Percentiles rank a stretch among this genome's conserved stretches.
These are phyloP conservation scores for Slavum lentiscoides DNA, from an alignment of 2,888 invertebrate species.

Conservation along the genomic window DNA sequence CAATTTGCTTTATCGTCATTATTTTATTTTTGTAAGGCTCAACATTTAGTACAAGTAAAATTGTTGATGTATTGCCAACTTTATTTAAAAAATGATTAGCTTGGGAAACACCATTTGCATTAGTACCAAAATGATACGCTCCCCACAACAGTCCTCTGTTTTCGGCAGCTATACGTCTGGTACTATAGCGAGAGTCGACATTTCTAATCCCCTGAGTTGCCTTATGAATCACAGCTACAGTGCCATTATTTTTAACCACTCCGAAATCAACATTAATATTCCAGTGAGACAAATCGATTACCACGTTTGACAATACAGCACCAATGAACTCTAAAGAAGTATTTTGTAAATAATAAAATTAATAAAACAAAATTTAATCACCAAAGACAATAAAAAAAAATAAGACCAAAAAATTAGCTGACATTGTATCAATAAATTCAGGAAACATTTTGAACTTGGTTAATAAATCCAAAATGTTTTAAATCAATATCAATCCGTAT, in stretches of 20 bases:
- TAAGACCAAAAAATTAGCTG: not conserved
- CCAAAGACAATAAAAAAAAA: not conserved
- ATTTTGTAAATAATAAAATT: slow-evolving; percentile 12
- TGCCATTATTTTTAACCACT: slow-evolving; percentile 53
- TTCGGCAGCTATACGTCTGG: slow-evolving; percentile 50
- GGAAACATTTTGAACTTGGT: not conserved
- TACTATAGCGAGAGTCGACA: slow-evolving; percentile 46
- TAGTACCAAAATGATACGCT: slow-evolving; percentile 55
- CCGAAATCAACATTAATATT: slow-evolving; percentile 51
- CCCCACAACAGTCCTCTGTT: slow-evolving; percentile 55
- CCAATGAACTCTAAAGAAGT: slow-evolving; percentile 33
- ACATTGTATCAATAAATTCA: not conserved
- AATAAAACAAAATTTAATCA: not conserved
- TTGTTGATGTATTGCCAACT: slow-evolving; percentile 49
- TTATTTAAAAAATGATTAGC: slow-evolving; percentile 54
- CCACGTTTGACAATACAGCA: slow-evolving; percentile 36
- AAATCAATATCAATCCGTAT: not conserved
- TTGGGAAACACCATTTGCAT: slow-evolving; percentile 50
- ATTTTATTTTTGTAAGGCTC: slow-evolving; percentile 49
- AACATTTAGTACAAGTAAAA: slow-evolving; percentile 54
- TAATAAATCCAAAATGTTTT: not conserved
- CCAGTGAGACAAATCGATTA: slow-evolving; percentile 55
- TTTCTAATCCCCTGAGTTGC: slow-evolving; percentile 54
- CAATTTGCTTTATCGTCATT: slow-evolving; percentile 50
- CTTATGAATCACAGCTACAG: slow-evolving; percentile 55